Percentiles rank a stretch among this genome's conserved stretches.
phyloP scores from a whole-genome alignment of 2,113 vertebrate genomes.

The Actenoides hombroni region DNA sequence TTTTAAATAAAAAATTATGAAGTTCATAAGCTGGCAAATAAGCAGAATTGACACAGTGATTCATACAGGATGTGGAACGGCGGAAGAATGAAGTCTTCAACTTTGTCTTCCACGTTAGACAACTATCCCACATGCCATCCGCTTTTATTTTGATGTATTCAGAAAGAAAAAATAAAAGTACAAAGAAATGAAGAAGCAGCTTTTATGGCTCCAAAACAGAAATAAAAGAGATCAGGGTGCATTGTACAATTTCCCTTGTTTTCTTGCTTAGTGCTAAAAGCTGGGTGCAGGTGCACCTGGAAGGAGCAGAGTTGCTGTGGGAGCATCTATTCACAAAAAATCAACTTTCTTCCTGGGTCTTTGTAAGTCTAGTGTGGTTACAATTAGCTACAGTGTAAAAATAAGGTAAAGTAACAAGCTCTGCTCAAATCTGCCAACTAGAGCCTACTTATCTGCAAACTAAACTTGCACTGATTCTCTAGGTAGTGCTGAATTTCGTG shows the following conservation, averaged over 20 bases:
- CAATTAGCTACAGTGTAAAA: background rate
- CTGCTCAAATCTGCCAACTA: background rate
- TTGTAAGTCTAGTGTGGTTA: background rate
- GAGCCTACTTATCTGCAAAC: background rate
- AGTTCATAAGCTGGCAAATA: background rate
- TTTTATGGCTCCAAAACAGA: background rate
- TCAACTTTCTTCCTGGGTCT: background rate
- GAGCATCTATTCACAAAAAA: background rate
- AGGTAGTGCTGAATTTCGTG: background rate
- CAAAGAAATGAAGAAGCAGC: no score
- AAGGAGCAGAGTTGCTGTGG: background rate
- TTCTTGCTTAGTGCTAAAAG: background rate
- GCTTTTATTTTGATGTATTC: background rate
- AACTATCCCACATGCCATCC: background rate
- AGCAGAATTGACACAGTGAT: background rate
- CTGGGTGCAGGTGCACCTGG: background rate
- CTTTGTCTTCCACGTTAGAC: background rate
- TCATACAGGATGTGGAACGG: background rate
- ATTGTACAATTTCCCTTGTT: background rate
- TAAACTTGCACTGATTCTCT: background rate
- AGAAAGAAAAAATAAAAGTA: no score
- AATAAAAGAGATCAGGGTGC: background rate
- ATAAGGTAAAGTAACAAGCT: background rate
- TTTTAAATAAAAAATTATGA: background rate
- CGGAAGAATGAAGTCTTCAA: background rate